Base-by-base conservation (phyloP, 1,140 invertebrate genomes). In the Panonychus citri region DNA sequence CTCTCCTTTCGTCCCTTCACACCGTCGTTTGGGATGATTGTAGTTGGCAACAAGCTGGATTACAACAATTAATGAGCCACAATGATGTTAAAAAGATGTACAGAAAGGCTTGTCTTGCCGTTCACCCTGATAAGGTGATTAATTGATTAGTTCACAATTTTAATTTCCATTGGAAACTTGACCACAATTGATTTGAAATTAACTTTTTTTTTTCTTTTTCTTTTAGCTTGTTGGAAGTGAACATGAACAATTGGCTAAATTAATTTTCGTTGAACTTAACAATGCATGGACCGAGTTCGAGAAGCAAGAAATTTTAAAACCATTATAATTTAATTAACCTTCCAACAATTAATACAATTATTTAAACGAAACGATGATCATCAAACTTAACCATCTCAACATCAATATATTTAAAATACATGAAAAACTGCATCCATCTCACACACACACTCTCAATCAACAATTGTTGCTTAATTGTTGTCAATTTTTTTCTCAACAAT, bases 221-320 rank as follows among this genome's bases (percentile, higher is more conserved):
- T 77, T 78, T n/a, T 71, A 89, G 85, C 83, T 88, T 79, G 77
- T 81, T 61, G 86, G 85, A 37, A 87, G 84, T 1, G 75, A 78
- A 34, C 85, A 90, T 66, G 87, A 91, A 70, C 80, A 81, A 62
- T 74, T 97, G 65, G 93, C 95, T 13, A 94, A 91, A 72, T 70
- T 94, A 65, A 91, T 98, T 65, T 98, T 98, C 72, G 93, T 96
- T 78, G 93, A 98, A 73, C 72, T 99, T 60, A 98, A 95, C 72
- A 94, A 96, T 67, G 91, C 93, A 13, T 98, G 93, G 90, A 82
- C 80, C 61, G 85, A 91, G 66, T 99, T 98, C 70, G 91, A 98
- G 70, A 87, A 85, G 53, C 62, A 64, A 59, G 53, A 60, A 46
- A 5, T 19, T 46, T 46, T 19, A 46, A 46, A 46, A 46, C 17